phyloP scores from a whole-genome alignment of 2,113 vertebrate genomes.

The Leucosticte australis region DNA sequence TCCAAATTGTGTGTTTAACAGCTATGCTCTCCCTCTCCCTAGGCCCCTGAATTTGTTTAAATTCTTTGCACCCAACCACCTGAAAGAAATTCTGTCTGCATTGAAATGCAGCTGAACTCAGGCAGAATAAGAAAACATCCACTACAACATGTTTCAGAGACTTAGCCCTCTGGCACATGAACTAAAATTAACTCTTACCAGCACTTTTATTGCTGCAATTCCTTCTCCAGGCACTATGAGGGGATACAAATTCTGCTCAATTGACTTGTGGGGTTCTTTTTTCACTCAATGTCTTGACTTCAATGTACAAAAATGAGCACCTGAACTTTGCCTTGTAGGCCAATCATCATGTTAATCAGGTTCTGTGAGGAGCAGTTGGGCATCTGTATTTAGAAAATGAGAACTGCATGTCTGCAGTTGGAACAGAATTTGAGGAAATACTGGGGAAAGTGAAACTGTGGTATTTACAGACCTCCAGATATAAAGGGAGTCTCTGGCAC shows the following conservation, averaged over 20 bases:
- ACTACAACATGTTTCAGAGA: neutral
- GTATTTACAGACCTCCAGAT: neutral
- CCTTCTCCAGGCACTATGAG: neutral
- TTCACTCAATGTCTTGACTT: neutral
- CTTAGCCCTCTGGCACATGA: neutral
- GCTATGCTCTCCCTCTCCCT: neutral
- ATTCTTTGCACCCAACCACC: neutral
- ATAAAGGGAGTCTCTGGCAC: neutral
- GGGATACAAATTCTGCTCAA: neutral
- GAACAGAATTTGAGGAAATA: neutral
- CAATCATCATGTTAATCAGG: neutral
- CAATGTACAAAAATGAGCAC: neutral
- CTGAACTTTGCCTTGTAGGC: neutral
- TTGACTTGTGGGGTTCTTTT: neutral
- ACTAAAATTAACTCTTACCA: neutral
- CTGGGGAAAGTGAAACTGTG: neutral
- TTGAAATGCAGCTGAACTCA: neutral
- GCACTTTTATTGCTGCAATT: neutral
- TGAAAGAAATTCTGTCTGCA: neutral
- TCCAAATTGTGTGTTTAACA: neutral
- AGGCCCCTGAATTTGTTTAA: neutral
- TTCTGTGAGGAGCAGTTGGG: neutral
- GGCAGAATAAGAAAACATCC: neutral
- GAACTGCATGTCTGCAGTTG: neutral
- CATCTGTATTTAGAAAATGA: neutral